phyloP scores from a whole-genome alignment of 2,113 vertebrate genomes.

The Abramis brama region DNA sequence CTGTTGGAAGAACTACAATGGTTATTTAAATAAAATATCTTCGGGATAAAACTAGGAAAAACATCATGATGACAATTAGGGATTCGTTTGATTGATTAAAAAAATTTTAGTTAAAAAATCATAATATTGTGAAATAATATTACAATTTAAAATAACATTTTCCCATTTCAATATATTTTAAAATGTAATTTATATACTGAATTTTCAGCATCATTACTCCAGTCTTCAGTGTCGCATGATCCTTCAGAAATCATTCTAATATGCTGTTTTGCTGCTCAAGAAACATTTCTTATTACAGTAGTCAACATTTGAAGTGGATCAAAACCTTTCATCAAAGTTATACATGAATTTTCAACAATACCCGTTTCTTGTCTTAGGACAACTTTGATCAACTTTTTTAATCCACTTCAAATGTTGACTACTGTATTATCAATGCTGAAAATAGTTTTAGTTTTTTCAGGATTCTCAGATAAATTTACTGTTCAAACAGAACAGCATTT shows the following conservation, averaged over 20 bases:
- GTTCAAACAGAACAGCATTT: not conserved
- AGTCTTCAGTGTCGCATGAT: not conserved
- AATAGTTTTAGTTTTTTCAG: not conserved
- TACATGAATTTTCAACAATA: no score
- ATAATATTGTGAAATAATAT: not conserved
- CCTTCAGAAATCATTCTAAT: not conserved
- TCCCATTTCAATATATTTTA: not conserved
- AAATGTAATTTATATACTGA: not conserved
- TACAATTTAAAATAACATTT: not conserved
- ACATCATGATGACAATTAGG: not conserved
- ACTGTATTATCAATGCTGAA: not conserved
- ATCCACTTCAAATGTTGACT: no score
- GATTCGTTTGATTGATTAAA: not conserved
- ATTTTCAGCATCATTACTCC: not conserved
- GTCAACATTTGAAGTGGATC: not conserved
- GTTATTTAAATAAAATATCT: not conserved
- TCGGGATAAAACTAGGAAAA: not conserved
- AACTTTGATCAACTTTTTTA: no score
- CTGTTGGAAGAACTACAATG: not conserved
- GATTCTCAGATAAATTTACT: not conserved
- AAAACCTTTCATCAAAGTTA: no score
- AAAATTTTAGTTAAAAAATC: not conserved
- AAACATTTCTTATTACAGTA: not conserved
- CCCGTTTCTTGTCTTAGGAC: no score
- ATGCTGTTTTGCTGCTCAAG: not conserved